Evolutionary conservation across 2,888 invertebrate genomes (phyloP), one percentile per base, ranked within the genome.

Genomic region (Metopia argyrocephala): DNA sequence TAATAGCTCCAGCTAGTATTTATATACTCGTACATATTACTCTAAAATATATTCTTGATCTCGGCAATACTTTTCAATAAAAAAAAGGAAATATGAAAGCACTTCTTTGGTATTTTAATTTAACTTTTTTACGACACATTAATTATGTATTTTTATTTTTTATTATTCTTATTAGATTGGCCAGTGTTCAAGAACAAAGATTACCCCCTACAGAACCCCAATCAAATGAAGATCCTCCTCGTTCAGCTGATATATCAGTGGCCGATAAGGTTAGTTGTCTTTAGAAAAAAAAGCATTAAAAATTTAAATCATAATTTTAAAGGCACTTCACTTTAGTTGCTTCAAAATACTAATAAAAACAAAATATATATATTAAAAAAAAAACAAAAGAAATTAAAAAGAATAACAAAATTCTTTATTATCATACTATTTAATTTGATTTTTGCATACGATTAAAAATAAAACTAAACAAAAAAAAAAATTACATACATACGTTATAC

Each of bases 161-260:
- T 38, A 38, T 38, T 38, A 12, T 15, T 12, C 15, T 21, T 56
- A 28, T 50, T 90, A 98, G 98, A 90, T 93, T 98, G 91, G 98
- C 98, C 54, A 97, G 97, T 90, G 98, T 98, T 54, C 98, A 98
- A 92, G 98, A 98, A 91, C 97, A 98, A 91, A 94, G 97, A 85
- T 92, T 96, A 85, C 85, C 91, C 92, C 84, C 94, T 93, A 50
- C 94, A 93, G 59, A 94, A 86, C 90, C 94, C 87, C 84, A 86
- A 70, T 92, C 93, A 3, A 86, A 85, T 88, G 78, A 92, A 89
- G 83, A 92, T 90, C 69, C 91, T 87, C 68, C 89, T 80, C 86
- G 93, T 90, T 86, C 93, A 88, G 85, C 92, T 62, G 91, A 92
- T 85, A 89, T 91, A 56, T 91, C 92, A 85, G 92, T 92, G 83